Evolutionary conservation across 2,888 invertebrate species (phyloP), one percentile per base, ranked within the genome.

Genomic region (Capitulum mitella): DNA sequence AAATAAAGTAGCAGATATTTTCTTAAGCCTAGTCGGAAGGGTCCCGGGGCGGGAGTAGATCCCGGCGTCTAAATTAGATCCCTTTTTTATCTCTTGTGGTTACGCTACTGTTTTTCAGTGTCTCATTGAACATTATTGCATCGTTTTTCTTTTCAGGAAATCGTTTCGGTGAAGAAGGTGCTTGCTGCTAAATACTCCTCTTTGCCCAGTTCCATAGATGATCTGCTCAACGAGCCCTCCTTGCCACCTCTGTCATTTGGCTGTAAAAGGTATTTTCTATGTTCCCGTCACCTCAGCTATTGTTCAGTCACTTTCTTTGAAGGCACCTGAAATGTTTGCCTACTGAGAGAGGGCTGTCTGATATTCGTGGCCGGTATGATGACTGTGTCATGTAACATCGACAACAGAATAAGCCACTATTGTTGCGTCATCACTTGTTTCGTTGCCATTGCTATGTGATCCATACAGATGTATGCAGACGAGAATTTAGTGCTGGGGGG

Each of bases 81-180:
- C 43, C 43, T 43, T 43, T 43, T 43, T 43, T 43, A 8, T 43
- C 43, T 43, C 6, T 43, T 43, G 43, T 43, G 43, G 5, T 43
- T 43, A 12, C 12, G 43, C 12, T 8, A 43, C 43, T 43, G 5
- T 43, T 43, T 43, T 8, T 5, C 43, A 43, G 43, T 43, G 43
- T 43, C 43, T 43, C 12, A 12, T 43, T 43, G 5, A 12, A 43
- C 43, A n/a, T 43, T 43, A 43, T 43, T 12, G 12, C 43, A 8
- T 43, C 5, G 43, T 43, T 26, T 58, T 1, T 1, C 10, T n/a
- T 64, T 64, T 3, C 64, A 64, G 64, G 64, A 64, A 29, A 34
- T 34, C 10, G 64, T 64, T 6, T 64, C 64, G 14, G 64, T 64
- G 19, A 64, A 64, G 64, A 64, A 64, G 32, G 64, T 64, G 64